Base-by-base conservation (phyloP, 2,888 invertebrate species). In the Melitaea athalia region DNA sequence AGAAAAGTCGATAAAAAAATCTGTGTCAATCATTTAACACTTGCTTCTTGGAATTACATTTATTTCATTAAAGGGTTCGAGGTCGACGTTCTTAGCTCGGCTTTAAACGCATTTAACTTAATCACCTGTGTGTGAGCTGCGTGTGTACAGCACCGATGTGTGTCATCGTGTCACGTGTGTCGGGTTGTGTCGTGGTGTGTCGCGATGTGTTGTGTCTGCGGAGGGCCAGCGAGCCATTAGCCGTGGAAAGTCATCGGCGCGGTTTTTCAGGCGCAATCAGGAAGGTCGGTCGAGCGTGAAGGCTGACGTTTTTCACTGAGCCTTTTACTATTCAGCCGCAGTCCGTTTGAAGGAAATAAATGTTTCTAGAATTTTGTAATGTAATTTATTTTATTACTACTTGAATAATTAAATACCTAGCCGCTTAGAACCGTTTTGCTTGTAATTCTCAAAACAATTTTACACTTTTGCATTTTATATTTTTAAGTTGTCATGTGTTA, bases 261-360 rank as follows among this genome's bases (percentile, higher is more conserved):
- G n/a, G 64, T 47, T 70, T 72, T 74, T 71, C 68, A 70, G 73
- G 57, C 66, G 71, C 71, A 70, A 68, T 74, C 66, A 78, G 79
- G 79, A 77, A 77, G 81, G 74, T 77, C 78, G 75, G 63, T 73
- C 78, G 77, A 78, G 75, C 85, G 83, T 85, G 85, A 85, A 86
- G 83, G 85, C 78, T 79, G 74, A 59, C 38, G 77, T 77, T 80
- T 80, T 81, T 79, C 81, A 72, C 69, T 71, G 71, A 74, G 73
- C 72, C 72, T 78, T 75, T 55, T 67, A 68, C 67, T 69, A 69
- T 52, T 62, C 72, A 50, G 53, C 65, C 45, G 57, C 45, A 63
- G 55, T 24, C 53, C 52, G 14, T 61, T 53, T 53, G 31, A 42
- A 47, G 63, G 66, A 62, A 63, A 64, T 15, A n/a, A n/a, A 42